Percentiles rank a stretch among this genome's conserved stretches.
These are phyloP conservation scores for Drosophila melanica DNA, from an alignment of 1,140 invertebrate species.

Conservation along the genomic window DNA sequence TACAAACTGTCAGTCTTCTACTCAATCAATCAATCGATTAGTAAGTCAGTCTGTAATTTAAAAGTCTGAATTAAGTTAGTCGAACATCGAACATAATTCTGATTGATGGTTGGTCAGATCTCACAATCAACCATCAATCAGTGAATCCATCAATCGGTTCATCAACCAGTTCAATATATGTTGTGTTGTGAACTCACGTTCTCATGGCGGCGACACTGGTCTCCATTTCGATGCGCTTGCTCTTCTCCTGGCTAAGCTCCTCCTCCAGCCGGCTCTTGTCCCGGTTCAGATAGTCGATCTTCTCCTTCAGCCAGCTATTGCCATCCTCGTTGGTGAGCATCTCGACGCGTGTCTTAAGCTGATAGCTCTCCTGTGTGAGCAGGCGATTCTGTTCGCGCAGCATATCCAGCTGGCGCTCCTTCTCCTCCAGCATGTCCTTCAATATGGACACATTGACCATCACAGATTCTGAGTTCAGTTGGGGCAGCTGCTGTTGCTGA, in stretches of 20 bases:
- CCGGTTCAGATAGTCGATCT: conserved; percentile 85
- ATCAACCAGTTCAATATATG: background rate
- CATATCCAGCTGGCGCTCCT: conserved; percentile 89
- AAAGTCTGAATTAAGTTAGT: no score
- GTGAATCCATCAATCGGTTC: background rate
- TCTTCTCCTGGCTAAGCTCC: conserved; percentile 76
- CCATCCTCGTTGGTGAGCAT: conserved; percentile 86
- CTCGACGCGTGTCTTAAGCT: conserved; percentile 85
- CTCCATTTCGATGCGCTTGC: conserved; percentile 78
- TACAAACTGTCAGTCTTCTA: no score
- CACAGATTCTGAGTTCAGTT: conserved; percentile 74
- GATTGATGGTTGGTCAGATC: no score
- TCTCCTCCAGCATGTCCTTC: conserved; percentile 88
- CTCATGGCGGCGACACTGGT: conserved; percentile 81
- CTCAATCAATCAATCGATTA: no score
- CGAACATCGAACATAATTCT: no score
- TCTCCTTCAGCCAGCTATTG: conserved; percentile 85
- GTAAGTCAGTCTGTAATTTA: no score
- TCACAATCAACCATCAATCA: background rate
- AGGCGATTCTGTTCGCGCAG: conserved; percentile 87
- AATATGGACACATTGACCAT: conserved; percentile 85
- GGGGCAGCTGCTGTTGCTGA: conserved; percentile 33
- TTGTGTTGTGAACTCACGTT: conserved; percentile 56
- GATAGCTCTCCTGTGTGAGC: conserved; percentile 86
- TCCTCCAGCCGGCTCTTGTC: conserved; percentile 85